phyloP scores from a whole-genome alignment of 2,888 invertebrate species.

The Seira musarum region DNA sequence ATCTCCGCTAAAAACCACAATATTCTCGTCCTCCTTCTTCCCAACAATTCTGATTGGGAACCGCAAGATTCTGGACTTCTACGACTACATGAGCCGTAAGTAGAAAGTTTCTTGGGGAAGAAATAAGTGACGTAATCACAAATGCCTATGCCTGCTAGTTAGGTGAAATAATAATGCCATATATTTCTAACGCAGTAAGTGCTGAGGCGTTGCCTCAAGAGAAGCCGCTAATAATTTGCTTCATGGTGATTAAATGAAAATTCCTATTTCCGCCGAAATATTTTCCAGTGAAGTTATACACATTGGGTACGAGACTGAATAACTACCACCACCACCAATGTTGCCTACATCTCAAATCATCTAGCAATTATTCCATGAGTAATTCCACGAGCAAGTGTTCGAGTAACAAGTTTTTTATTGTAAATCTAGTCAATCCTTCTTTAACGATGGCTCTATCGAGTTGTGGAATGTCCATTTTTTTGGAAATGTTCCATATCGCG shows the following conservation, averaged over 20 bases:
- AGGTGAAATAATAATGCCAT: too few relatives aligned
- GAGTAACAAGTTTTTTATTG: too few relatives aligned
- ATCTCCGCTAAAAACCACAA: too few relatives aligned
- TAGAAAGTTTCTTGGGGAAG: too few relatives aligned
- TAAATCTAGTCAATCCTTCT: neutral
- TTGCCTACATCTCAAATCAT: neutral
- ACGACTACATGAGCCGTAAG: too few relatives aligned
- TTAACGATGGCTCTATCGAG: too few relatives aligned
- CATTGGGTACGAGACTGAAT: too few relatives aligned
- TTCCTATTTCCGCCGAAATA: constrained; percentile 42
- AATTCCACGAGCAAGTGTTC: too few relatives aligned
- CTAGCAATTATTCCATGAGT: neutral
- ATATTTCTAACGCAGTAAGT: too few relatives aligned
- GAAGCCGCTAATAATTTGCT: constrained; percentile 21
- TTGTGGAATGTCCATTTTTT: neutral
- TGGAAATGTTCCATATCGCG: constrained; percentile 2
- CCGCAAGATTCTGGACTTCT: too few relatives aligned
- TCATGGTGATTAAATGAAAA: constrained; percentile 42
- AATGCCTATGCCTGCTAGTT: too few relatives aligned
- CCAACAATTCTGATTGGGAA: constrained; percentile 22
- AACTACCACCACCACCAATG: neutral
- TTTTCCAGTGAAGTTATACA: too few relatives aligned
- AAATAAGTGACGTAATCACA: constrained; percentile 38
- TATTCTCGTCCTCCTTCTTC: neutral
- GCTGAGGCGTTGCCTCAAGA: constrained; percentile 31